A percentile compares a stretch with the other conserved stretches of the same genome.
Evolutionary conservation across 2,797 vertebrate genomes (phyloP).

Genomic region (Helostoma temminkii): DNA sequence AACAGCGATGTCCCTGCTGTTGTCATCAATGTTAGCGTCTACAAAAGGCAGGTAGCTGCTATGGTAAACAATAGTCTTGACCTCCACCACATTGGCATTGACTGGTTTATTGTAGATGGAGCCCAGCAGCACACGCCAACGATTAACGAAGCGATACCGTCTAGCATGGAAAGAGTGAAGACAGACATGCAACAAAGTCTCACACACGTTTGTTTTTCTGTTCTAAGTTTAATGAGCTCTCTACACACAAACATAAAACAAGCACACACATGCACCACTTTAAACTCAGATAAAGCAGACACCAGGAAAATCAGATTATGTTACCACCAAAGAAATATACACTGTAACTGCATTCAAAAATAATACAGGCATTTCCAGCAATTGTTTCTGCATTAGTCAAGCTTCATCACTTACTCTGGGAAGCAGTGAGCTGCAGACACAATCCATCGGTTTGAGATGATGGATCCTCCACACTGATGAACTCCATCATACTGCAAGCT

Average conservation of each 20-base stretch:
- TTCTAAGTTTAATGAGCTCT: not conserved
- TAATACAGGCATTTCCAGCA: not conserved
- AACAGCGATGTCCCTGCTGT: constrained; percentile 92
- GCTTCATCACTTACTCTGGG: constrained; percentile 84
- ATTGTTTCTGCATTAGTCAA: not conserved
- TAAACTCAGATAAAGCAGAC: not conserved
- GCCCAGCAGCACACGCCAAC: constrained; percentile 90
- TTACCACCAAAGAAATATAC: not conserved
- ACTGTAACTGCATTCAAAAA: not conserved
- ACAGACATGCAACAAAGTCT: not conserved
- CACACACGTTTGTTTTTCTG: not conserved
- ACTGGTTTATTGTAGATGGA: constrained; percentile 88
- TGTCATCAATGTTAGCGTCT: constrained; percentile 90
- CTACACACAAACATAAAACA: not conserved
- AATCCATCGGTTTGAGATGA: constrained; percentile 92
- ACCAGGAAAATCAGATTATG: not conserved
- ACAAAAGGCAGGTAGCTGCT: constrained; percentile 91
- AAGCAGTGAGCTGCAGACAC: constrained; percentile 93
- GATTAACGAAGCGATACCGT: constrained; percentile 85
- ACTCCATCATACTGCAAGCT: constrained; percentile 91
- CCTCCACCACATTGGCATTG: constrained; percentile 83
- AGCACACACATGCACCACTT: not conserved
- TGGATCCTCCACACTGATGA: constrained; percentile 93
- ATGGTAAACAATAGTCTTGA: constrained; percentile 91
- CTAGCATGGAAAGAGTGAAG: constrained; percentile 63